These are phyloP conservation scores for Prorops nasuta DNA, from an alignment of 1,140 invertebrate genomes.

Conservation along the genomic window DNA sequence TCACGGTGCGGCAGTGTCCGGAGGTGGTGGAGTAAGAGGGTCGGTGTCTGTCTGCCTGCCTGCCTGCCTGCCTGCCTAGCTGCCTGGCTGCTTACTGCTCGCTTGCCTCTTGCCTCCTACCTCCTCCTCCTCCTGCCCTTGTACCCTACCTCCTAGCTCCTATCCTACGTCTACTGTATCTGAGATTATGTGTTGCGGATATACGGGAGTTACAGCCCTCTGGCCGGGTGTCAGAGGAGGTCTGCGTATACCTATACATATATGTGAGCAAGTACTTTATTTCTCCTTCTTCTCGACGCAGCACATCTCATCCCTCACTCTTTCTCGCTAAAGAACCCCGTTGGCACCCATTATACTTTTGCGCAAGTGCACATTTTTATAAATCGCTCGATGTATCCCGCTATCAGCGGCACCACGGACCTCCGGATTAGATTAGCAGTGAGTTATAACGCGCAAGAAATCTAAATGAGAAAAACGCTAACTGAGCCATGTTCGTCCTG, in stretches of 20 bases:
- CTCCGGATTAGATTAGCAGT: slow-evolving; percentile 36
- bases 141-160: too few relatives aligned
- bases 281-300: not conserved
- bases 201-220: slow-evolving; percentile 30
- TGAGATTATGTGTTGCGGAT: slow-evolving; percentile 40
- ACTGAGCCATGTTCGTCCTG: too few relatives aligned
- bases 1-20: slow-evolving; percentile 6
- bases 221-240: slow-evolving; percentile 14
- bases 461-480: slow-evolving; percentile 12
- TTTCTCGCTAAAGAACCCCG: not conserved
- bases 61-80: too few relatives aligned
- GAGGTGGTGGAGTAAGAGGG: slow-evolving; percentile 7
- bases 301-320: not conserved
- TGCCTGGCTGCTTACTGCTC: too few relatives aligned
- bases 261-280: not conserved
- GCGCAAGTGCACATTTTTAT: slow-evolving; percentile 28
- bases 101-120: too few relatives aligned
- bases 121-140: too few relatives aligned
- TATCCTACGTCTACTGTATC: slow-evolving; percentile 26
- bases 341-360: slow-evolving; percentile 26
- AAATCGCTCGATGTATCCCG: slow-evolving; percentile 24
- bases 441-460: slow-evolving; percentile 26
- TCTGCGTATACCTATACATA: not conserved
- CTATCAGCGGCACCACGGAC: slow-evolving; percentile 8
- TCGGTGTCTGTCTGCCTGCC: slow-evolving; percentile 15